These are phyloP conservation scores for Protonibea diacanthus DNA, from an alignment of 2,797 vertebrate species.

Conservation along the genomic window DNA sequence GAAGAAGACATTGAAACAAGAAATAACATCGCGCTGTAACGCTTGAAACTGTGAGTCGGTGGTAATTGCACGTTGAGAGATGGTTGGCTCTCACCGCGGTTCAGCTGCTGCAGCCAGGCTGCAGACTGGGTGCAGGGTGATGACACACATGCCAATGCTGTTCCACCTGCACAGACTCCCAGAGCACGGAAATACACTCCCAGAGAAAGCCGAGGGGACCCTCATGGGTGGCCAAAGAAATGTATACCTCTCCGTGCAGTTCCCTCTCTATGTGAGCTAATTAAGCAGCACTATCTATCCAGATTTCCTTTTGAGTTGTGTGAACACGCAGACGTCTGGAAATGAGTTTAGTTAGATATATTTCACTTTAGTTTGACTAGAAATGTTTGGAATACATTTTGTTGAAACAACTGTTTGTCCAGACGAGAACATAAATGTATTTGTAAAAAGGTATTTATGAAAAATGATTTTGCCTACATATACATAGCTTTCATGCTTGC, in stretches of 20 bases:
- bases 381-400: neutral
- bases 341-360: constrained; percentile 4
- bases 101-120: constrained; percentile 71
- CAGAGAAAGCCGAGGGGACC: constrained; percentile 74
- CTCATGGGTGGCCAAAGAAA: constrained; percentile 89
- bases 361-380: neutral
- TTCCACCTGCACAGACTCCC: constrained; percentile 88
- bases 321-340: constrained; percentile 20
- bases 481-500: too few relatives aligned
- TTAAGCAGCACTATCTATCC: constrained; percentile 64
- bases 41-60: constrained; percentile 40
- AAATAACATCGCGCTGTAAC: constrained; percentile 42
- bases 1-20: constrained; percentile 57
- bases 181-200: constrained; percentile 84
- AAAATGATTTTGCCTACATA: too few relatives aligned
- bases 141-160: constrained; percentile 91
- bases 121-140: constrained; percentile 84
- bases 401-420: neutral
- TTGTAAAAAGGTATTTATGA: too few relatives aligned
- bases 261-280: constrained; percentile 67
- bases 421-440: neutral
- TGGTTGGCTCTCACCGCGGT: constrained; percentile 67
- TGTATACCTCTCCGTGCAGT: constrained; percentile 66
- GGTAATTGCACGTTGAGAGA: constrained; percentile 82
- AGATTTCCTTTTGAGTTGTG: constrained; percentile 27